Base-by-base conservation (phyloP, 2,888 invertebrate species). In the Leistus spinibarbis region DNA sequence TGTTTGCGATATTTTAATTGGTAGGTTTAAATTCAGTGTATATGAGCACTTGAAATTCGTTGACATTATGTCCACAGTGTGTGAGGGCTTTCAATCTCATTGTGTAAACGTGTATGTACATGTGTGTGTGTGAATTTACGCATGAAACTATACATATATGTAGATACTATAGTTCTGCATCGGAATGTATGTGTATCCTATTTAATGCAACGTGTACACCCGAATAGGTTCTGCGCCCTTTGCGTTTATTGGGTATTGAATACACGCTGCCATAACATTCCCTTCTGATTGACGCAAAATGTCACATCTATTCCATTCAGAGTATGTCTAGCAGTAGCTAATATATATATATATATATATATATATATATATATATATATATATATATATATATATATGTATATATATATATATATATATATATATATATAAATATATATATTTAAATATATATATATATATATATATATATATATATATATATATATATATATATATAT, bases 281-380 rank as follows among this genome's bases (percentile, higher is more conserved):
- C 22, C n/a, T 19, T 22, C 22, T 22, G 60, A 20, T 60, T 1
- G 22, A 60, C 22, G 19, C 60, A 16, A 60, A 60, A 60, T 60
- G 60, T 22, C 20, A 17, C 60, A 60, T 22, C 60, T 22, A 20
- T 19, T 22, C 60, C 22, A 19, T 17, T 60, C 60, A 13, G 13
- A 54, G 17, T 17, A 53, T 9, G 57, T 60, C 19, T 60, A 20
- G 17, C 54, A 54, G 17, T 17, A 54, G 60, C 56, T 56, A 22
- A 69, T 23, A 69, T 69, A 57, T 22, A 69, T 57, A 69, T 56
- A 69, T 56, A 56, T 54, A 69, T 56, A 69, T 56, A 67, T 67
- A 2, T 54, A 66, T 56, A 67, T 67, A 67, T 67, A 67, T 67
- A 67, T 67, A 67, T 67, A 67, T 67, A 67, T 67, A 67, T 67